Conservation (phyloP, 2,888 invertebrate genomes). For the Epiblema foenella region DNA sequence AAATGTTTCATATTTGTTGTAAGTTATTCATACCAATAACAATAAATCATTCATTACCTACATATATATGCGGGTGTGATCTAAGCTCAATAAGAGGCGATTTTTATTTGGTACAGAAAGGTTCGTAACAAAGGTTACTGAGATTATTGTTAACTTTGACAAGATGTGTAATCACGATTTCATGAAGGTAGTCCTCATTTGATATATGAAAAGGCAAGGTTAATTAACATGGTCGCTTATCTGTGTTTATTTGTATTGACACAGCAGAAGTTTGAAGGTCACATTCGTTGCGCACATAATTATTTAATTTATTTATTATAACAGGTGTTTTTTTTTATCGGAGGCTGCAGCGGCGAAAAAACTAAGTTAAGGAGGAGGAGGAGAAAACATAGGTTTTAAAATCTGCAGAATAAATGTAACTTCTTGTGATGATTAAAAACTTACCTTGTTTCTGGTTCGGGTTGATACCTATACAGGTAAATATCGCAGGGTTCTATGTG, state of each 20-base stretch:
- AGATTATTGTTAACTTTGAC: constrained; percentile 32
- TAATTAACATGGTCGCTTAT: constrained; percentile 40
- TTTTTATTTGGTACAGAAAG: neutral
- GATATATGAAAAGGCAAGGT: constrained; percentile 40
- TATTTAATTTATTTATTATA: neutral
- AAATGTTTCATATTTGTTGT: neutral
- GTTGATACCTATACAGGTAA: no score
- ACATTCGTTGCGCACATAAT: neutral
- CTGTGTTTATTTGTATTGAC: constrained; percentile 33
- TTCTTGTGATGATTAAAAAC: no score
- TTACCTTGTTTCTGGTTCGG: no score
- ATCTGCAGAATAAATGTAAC: no score
- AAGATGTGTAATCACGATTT: constrained; percentile 38
- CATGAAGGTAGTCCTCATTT: constrained; percentile 33
- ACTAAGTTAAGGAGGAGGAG: no score
- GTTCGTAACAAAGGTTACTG: constrained; percentile 21
- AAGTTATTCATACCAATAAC: neutral
- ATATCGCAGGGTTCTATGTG: no score
- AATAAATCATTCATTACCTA: no score
- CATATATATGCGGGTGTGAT: no score
- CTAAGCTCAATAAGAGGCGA: no score
- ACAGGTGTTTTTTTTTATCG: no score
- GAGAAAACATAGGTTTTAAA: no score
- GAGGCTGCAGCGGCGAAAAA: no score
- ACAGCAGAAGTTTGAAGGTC: constrained; percentile 26